phyloP scores from a whole-genome alignment of 1,140 invertebrate species.

The Penaeus indicus region DNA sequence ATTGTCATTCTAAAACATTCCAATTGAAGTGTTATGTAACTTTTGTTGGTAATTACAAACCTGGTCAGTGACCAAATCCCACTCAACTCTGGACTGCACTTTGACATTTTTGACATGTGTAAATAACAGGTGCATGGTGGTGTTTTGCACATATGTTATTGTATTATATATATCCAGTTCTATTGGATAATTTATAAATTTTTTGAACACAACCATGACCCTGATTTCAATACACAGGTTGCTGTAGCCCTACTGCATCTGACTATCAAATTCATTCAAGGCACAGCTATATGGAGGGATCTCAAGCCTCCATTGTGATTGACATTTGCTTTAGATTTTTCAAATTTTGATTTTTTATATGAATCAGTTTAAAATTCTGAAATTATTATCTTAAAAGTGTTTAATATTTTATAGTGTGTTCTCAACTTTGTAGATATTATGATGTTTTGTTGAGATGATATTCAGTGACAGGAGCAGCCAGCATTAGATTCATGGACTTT shows the following conservation, averaged over 20 bases:
- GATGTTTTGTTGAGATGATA: constrained; percentile 59
- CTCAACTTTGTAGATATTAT: constrained; percentile 63
- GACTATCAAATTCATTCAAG: constrained; percentile 49
- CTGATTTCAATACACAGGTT: constrained; percentile 50
- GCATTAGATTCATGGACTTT: constrained; percentile 59
- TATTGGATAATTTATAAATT: constrained; percentile 62
- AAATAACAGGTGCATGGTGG: constrained; percentile 60
- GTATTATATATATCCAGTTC: constrained; percentile 61
- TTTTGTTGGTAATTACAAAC: constrained; percentile 51
- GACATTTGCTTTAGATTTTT: constrained; percentile 51
- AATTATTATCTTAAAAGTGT: constrained; percentile 36
- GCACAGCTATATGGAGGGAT: constrained; percentile 56
- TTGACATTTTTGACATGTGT: constrained; percentile 46
- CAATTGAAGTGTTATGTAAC: constrained; percentile 64
- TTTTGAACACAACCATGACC: constrained; percentile 58
- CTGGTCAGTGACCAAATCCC: constrained; percentile 50
- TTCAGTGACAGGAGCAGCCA: constrained; percentile 63
- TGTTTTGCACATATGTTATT: constrained; percentile 50
- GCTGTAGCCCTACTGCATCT: constrained; percentile 37
- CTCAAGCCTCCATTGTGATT: constrained; percentile 60
- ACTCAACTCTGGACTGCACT: constrained; percentile 60
- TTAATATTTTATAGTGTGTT: constrained; percentile 51
- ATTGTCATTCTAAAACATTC: constrained; percentile 60
- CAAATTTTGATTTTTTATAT: constrained; percentile 36
- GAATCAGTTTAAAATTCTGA: constrained; percentile 51